Conservation (phyloP, 2,888 invertebrate genomes). For the Rhingia rostrata region DNA sequence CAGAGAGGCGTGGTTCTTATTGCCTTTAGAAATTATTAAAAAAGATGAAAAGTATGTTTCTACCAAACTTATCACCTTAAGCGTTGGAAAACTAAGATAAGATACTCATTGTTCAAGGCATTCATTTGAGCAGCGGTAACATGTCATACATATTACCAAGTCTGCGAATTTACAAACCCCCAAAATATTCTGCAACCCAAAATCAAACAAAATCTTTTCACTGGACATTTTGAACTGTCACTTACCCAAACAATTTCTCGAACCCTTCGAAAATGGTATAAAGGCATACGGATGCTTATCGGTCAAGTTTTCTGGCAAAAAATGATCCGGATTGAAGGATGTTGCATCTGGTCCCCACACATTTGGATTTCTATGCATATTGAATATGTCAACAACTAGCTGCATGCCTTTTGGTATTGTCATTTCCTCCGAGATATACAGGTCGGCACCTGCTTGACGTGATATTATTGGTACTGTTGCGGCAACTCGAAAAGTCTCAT, state of each 20-base stretch:
- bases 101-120: too few relatives aligned
- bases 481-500: slow-evolving; percentile 76
- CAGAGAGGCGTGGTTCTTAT: too few relatives aligned
- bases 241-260: slow-evolving; percentile 77
- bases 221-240: background rate
- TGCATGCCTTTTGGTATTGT: slow-evolving; percentile 71
- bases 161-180: too few relatives aligned
- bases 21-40: too few relatives aligned
- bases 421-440: slow-evolving; percentile 63
- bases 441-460: slow-evolving; percentile 69
- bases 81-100: too few relatives aligned
- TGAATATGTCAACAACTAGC: slow-evolving; percentile 73
- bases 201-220: too few relatives aligned
- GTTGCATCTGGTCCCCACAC: slow-evolving; percentile 76
- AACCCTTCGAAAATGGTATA: slow-evolving; percentile 78
- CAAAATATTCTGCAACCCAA: too few relatives aligned
- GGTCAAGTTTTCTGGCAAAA: slow-evolving; percentile 74
- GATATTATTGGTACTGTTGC: slow-evolving; percentile 76
- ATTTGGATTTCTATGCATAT: slow-evolving; percentile 75
- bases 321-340: slow-evolving; percentile 76
- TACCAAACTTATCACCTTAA: too few relatives aligned
- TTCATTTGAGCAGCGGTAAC: too few relatives aligned
- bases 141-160: too few relatives aligned
- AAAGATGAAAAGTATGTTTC: too few relatives aligned
- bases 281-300: slow-evolving; percentile 76